A percentile compares a stretch with the other conserved stretches of the same genome.
Evolutionary conservation across 2,797 vertebrate species (phyloP).

Genomic region (Arrhamphus sclerolepis): DNA sequence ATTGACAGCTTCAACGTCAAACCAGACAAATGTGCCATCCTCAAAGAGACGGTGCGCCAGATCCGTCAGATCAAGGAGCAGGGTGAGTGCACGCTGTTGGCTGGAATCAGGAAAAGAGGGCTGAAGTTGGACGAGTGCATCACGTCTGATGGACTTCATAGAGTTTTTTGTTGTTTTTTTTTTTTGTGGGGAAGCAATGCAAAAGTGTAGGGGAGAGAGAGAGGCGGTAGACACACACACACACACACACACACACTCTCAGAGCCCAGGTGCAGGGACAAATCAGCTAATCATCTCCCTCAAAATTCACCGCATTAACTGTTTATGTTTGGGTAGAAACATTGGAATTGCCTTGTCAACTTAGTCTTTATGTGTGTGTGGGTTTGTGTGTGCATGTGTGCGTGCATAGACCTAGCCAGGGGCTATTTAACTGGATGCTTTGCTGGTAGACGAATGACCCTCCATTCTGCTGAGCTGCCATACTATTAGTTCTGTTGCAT

Average conservation of each 20-base stretch:
- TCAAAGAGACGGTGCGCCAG: conserved; percentile 98
- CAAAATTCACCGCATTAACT: conserved; percentile 69
- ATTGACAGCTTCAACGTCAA: conserved; percentile 99
- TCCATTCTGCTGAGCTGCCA: conserved; percentile 63
- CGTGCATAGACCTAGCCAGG: conserved; percentile 50
- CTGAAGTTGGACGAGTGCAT: conserved; percentile 5
- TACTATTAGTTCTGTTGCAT: conserved; percentile 67
- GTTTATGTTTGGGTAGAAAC: conserved; percentile 70
- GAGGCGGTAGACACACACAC: background rate
- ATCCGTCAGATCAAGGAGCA: conserved; percentile 99
- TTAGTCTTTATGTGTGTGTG: conserved; percentile 3
- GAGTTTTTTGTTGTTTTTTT: background rate
- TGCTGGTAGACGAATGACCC: conserved; percentile 68
- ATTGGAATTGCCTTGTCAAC: conserved; percentile 55
- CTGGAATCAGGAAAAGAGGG: conserved; percentile 13
- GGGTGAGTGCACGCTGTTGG: conserved; percentile 79
- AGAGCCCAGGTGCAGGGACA: conserved; percentile 70
- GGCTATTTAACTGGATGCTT: conserved; percentile 65
- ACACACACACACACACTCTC: conserved; percentile 16
- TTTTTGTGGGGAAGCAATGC: too few relatives aligned
- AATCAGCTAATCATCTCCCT: conserved; percentile 68
- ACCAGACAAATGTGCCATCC: conserved; percentile 98
- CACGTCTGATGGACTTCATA: conserved; percentile 15
- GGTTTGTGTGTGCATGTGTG: conserved; percentile 22
- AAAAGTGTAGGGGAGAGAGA: too few relatives aligned